These are phyloP conservation scores for Glyptemys insculpta DNA, from an alignment of 2,797 vertebrate species.

Conservation along the genomic window DNA sequence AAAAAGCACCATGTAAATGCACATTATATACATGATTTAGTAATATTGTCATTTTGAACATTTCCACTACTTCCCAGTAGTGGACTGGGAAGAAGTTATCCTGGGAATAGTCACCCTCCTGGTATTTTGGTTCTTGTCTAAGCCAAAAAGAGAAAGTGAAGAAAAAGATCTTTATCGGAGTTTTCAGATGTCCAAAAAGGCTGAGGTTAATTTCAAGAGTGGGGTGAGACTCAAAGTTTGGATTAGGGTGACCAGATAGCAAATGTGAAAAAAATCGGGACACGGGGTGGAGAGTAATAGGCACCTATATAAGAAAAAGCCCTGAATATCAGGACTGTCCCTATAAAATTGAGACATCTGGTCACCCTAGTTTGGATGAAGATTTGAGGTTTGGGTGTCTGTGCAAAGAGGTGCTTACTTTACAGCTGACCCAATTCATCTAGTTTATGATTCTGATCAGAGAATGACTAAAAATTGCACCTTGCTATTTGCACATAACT, in stretches of 20 bases:
- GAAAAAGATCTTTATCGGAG: background rate
- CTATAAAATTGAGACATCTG: too few relatives aligned
- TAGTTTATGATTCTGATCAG: background rate
- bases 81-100: background rate
- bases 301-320: too few relatives aligned
- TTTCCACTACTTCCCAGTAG: background rate
- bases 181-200: background rate
- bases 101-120: background rate
- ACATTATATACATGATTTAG: background rate
- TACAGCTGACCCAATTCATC: background rate
- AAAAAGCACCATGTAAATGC: background rate
- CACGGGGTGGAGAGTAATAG: too few relatives aligned
- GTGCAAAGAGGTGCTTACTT: background rate
- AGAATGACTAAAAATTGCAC: background rate
- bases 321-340: too few relatives aligned
- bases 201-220: background rate
- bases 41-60: background rate
- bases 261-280: too few relatives aligned
- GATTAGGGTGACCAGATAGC: too few relatives aligned
- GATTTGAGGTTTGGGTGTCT: background rate
- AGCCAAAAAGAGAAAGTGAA: background rate
- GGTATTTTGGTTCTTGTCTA: background rate
- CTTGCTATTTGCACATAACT: background rate
- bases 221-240: background rate
- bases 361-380: background rate